Evolutionary conservation across 2,797 vertebrate genomes (phyloP), one percentile per base, ranked within the genome.

Genomic region (Eulemur albifrons): DNA sequence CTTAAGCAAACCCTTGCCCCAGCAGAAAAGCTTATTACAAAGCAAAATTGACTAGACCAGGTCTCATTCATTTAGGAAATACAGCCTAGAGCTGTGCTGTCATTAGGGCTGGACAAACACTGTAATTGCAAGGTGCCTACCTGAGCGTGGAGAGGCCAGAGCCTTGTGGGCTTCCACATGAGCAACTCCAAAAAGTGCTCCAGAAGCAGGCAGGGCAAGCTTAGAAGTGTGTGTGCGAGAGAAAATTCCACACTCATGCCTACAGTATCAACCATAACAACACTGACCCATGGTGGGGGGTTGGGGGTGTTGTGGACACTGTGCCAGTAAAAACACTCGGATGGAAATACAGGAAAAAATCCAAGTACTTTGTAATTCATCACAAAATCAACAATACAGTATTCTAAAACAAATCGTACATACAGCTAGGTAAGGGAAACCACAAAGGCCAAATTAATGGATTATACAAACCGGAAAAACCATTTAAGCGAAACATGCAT

Each of bases 371-470:
- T 6, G 40, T 40, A 45, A 15, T 52, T 57, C 77, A 90, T 67
- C 61, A 27, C 63, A 90, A 93, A 84, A 93, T 67, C 83, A 96
- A 32, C 73, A 63, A 11, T 20, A 32, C 70, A 52, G 9, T 32
- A 65, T 72, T 72, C 82, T 43, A 48, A 79, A 90, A n/a, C 76
- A 87, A 95, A 70, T 70, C 93, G 95, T 7, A 96, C 92, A 73
- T 65, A 87, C 0, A 0, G 73, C 30, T 40, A 69, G 69, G 85
- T 88, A 93, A 95, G 88, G 93, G 90, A 95, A 96, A 89, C 93
- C 97, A 76, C 72, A 63, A 93, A 43, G 77, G 59, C 57, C 95
- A 90, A 5, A 82, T 96, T 94, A 96, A 93, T 91, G 96, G 93
- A 96, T 95, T 89, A 69, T 1, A 0, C 95, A 96, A 96, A 95